Conservation (phyloP, 1,140 invertebrate genomes). For the Cyrtorhinus lividipennis region DNA sequence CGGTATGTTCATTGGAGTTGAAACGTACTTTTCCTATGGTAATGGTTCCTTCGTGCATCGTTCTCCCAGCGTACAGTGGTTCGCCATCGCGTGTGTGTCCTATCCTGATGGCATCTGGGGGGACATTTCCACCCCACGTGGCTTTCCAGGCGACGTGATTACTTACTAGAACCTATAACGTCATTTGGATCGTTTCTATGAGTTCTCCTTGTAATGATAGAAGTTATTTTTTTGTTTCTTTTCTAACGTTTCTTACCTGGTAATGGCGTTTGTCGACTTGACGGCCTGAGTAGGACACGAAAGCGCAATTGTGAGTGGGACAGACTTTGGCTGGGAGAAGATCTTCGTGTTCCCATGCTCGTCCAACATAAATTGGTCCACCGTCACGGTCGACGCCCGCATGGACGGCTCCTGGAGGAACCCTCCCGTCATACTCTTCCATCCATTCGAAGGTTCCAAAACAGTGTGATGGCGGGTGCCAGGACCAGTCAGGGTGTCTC, state of each 20-base stretch:
- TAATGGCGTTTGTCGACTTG: conserved; percentile 45
- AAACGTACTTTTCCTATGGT: conserved; percentile 61
- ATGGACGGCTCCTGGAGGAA: conserved; percentile 38
- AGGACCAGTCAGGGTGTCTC: background rate
- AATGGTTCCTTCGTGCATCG: conserved; percentile 41
- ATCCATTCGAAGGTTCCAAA: conserved; percentile 21
- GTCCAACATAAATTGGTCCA: conserved; percentile 54
- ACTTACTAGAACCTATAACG: conserved; percentile 27
- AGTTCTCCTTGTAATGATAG: no score
- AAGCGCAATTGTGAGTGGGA: conserved; percentile 44
- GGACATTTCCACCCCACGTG: conserved; percentile 39
- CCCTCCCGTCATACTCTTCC: conserved; percentile 7
- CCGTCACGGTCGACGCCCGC: conserved; percentile 58
- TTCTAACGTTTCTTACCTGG: no score
- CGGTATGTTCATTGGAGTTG: no score
- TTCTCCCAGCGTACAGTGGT: conserved; percentile 50
- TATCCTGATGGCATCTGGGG: conserved; percentile 40
- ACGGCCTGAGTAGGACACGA: conserved; percentile 44
- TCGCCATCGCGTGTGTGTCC: conserved; percentile 45
- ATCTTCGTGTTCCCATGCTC: conserved; percentile 54
- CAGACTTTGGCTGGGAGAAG: conserved; percentile 61
- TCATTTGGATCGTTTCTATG: no score
- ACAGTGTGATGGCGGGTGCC: conserved; percentile 19
- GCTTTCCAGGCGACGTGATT: conserved; percentile 47
- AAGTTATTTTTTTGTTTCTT: no score